These are phyloP conservation scores for Leptatherina wallacei DNA, from an alignment of 2,797 vertebrate species.

Conservation along the genomic window DNA sequence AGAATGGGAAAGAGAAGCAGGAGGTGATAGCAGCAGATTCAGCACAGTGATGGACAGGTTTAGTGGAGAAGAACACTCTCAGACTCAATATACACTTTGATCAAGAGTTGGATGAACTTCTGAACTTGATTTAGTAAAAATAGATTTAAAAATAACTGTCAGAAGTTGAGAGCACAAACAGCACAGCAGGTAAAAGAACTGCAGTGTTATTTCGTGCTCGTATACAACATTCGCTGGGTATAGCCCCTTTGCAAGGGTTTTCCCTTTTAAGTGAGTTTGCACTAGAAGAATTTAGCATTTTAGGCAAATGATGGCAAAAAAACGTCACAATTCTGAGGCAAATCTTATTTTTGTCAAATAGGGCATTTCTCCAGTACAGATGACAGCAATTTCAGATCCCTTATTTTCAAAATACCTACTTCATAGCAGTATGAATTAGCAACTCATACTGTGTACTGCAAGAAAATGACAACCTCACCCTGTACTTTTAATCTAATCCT, in stretches of 20 bases:
- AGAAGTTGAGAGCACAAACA: not conserved
- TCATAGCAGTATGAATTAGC: too few relatives aligned
- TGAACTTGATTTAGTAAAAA: slow-evolving; percentile 25
- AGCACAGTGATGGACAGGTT: slow-evolving; percentile 33
- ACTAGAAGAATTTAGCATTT: not conserved
- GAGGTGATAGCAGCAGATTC: slow-evolving; percentile 36
- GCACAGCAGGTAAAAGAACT: not conserved
- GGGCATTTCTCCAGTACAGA: too few relatives aligned
- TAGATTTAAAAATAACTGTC: not conserved
- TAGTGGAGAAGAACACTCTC: slow-evolving; percentile 33
- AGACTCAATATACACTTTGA: slow-evolving; percentile 57
- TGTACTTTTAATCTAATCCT: too few relatives aligned
- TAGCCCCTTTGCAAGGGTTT: too few relatives aligned
- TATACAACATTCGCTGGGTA: not conserved
- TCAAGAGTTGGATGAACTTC: slow-evolving; percentile 24
- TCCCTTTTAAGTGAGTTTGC: slow-evolving; percentile 5
- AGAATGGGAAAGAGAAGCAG: slow-evolving; percentile 36
- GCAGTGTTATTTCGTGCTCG: not conserved
- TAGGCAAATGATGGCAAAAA: not conserved
- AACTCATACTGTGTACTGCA: too few relatives aligned
- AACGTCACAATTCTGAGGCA: not conserved
- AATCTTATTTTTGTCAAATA: not conserved
- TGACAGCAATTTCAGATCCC: too few relatives aligned
- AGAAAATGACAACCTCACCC: too few relatives aligned
- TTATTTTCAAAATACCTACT: too few relatives aligned